Evolutionary conservation across 2,888 invertebrate species (phyloP), one percentile per base, ranked within the genome.

Genomic region (Fragum whitleyi): DNA sequence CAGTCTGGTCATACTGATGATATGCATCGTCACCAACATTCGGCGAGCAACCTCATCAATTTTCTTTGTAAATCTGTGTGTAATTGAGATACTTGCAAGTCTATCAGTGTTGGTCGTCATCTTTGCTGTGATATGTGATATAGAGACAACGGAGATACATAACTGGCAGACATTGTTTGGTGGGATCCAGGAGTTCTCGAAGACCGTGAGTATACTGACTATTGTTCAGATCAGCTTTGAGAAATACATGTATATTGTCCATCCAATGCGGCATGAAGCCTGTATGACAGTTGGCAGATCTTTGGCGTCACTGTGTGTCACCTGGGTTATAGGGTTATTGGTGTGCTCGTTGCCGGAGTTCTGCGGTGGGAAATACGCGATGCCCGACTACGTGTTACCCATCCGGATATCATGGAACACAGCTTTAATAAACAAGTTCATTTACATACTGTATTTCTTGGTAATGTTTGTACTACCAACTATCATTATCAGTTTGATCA

Each of bases 231-330:
- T 65, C 9, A 65, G 23, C 23, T 65, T 65, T 14, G 65, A 65
- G 42, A 65, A 39, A 21, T 65, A 26, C 42, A 42, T 65, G 42
- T 65, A 65, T 29, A 65, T 65, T 23, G 36, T 36, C 2, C 36
- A 65, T 14, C 65, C 65, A 3, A 29, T 65, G 29, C 65, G 65
- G 3, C 65, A 65, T n/a, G 42, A 65, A 26, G 21, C 65, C 11
- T 65, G 42, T 42, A 16, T 65, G 26, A 65, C 65, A 14, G 9
- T 23, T 21, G n/a, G 23, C 11, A 39, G 26, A 32, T 42, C 39
- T 16, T n/a, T 65, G 9, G 65, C 65, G 19, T 39, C 14, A 6
- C 26, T 65, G 42, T 23, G 21, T 11, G 2, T 65, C 23, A 65
- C 21, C 23, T 65, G 21, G 21, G 26, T 21, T 16, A 1, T 65